These are phyloP conservation scores for Hymenopus coronatus DNA, from an alignment of 2,888 invertebrate species.

Conservation along the genomic window DNA sequence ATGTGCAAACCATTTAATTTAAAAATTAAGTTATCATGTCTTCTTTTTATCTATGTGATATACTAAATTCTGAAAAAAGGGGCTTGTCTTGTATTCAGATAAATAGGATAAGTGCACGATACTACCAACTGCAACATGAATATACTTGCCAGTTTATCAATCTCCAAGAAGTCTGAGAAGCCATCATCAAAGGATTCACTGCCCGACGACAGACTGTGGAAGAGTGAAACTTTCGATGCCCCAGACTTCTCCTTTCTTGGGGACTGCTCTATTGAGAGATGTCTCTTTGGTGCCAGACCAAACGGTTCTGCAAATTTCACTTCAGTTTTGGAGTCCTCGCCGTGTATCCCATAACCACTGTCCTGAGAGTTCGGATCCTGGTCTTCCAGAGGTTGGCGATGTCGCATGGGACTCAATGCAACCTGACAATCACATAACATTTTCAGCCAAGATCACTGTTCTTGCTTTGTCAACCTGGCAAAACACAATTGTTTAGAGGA, in stretches of 20 bases:
- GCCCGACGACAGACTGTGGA: conserved; percentile 53
- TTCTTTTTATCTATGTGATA: no score
- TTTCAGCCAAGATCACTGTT: neutral
- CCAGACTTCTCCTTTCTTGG: conserved; percentile 36
- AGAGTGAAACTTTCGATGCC: conserved; percentile 40
- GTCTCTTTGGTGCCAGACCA: conserved; percentile 45
- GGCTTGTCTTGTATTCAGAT: no score
- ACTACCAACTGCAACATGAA: neutral
- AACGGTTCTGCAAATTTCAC: conserved; percentile 47
- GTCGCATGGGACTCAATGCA: conserved; percentile 7
- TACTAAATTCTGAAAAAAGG: no score
- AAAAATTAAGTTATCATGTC: no score
- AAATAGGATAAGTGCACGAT: neutral
- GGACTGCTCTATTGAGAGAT: conserved; percentile 31
- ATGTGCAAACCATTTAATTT: no score
- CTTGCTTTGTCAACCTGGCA: no score
- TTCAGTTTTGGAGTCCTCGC: conserved; percentile 39
- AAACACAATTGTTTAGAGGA: no score
- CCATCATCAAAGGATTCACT: conserved; percentile 59
- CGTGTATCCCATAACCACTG: conserved; percentile 54
- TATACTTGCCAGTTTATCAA: conserved; percentile 49
- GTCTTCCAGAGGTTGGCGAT: conserved; percentile 51
- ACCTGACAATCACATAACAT: neutral
- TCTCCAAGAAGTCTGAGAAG: conserved; percentile 61
- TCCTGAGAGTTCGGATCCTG: conserved; percentile 58